These are phyloP conservation scores for Sceloporus undulatus DNA, from an alignment of 2,113 vertebrate genomes.

Conservation along the genomic window DNA sequence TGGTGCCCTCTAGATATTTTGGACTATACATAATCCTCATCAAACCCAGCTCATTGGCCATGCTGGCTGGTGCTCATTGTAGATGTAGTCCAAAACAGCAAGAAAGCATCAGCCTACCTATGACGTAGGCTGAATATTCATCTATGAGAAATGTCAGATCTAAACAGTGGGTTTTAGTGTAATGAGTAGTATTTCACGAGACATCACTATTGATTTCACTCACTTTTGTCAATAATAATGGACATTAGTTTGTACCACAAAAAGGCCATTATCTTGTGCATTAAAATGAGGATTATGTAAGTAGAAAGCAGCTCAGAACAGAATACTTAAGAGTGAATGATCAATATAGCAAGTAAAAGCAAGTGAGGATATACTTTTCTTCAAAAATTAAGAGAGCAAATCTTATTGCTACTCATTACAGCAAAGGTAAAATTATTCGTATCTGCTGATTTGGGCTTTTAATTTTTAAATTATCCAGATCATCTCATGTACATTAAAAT, in stretches of 20 bases:
- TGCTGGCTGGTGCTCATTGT: background rate
- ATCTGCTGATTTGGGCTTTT: background rate
- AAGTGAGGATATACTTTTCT: background rate
- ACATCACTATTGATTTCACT: slow-evolving; percentile 25
- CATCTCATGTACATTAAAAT: background rate
- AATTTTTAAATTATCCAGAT: background rate
- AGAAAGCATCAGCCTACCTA: too few relatives aligned
- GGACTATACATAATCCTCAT: background rate
- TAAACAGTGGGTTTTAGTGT: slow-evolving; percentile 19
- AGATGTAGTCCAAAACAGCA: background rate
- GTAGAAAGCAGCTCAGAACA: background rate
- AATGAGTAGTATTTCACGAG: slow-evolving; percentile 20
- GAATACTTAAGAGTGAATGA: background rate
- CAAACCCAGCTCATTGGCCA: background rate
- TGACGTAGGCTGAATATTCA: background rate
- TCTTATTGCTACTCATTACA: background rate
- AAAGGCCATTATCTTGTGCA: slow-evolving; percentile 19
- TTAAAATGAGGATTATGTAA: background rate
- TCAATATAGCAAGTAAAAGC: background rate
- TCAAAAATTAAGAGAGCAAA: background rate
- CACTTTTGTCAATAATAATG: background rate
- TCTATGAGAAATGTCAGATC: slow-evolving; percentile 2
- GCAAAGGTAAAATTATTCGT: background rate
- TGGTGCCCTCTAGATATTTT: background rate
- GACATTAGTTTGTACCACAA: slow-evolving; percentile 16